These are phyloP conservation scores for Goniozus legneri DNA, from an alignment of 1,140 invertebrate species.

Conservation along the genomic window DNA sequence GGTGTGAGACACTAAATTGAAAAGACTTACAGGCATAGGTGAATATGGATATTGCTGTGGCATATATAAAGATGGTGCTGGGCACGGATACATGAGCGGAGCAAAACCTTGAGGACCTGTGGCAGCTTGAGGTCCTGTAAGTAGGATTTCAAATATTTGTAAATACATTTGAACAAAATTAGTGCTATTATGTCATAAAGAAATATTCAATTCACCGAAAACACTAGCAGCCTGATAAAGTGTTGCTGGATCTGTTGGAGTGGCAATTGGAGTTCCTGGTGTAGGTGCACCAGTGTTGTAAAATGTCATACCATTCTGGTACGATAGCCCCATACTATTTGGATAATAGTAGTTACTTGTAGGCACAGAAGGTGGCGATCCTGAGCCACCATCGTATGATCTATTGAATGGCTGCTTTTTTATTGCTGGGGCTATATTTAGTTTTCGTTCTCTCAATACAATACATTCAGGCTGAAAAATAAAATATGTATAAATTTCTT, in stretches of 20 bases:
- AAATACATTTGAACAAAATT: not conserved
- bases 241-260: constrained; percentile 46
- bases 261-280: constrained; percentile 43
- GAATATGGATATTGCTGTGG: constrained; percentile 52
- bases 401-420: constrained; percentile 70
- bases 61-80: constrained; percentile 50
- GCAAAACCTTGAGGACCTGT: constrained; percentile 47
- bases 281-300: constrained; percentile 50
- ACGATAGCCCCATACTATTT: constrained; percentile 56
- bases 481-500: constrained; percentile 18
- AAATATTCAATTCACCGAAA: constrained; percentile 38
- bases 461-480: constrained; percentile 66
- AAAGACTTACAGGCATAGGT: constrained; percentile 48
- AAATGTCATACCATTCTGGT: constrained; percentile 61
- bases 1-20: constrained; percentile 1
- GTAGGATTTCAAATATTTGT: no score
- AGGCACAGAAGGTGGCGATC: constrained; percentile 51
- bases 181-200: not conserved
- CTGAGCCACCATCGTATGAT: constrained; percentile 50
- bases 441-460: constrained; percentile 75
- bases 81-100: constrained; percentile 50
- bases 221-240: constrained; percentile 51
- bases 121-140: constrained; percentile 44
- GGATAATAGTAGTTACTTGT: constrained; percentile 59
- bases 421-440: constrained; percentile 88